Evolutionary conservation across 2,797 vertebrate genomes (phyloP).

Genomic region (Apogon hyalosoma): DNA sequence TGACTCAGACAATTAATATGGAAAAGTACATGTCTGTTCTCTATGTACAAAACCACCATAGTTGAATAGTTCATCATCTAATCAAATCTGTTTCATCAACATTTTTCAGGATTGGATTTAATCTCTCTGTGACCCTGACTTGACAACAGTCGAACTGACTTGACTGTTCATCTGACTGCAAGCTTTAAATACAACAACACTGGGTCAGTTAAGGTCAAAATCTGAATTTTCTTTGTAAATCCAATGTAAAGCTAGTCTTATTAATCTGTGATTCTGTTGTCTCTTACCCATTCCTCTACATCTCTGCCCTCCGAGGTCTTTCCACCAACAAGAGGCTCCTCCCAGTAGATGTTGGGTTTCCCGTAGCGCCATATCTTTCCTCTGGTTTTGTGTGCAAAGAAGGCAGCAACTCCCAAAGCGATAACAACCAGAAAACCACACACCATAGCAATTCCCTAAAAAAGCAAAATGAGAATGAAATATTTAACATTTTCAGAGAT

Average conservation of each 20-base stretch:
- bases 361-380: slow-evolving; percentile 91
- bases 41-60: not conserved
- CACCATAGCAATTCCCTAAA: slow-evolving; percentile 89
- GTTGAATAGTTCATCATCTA: slow-evolving; percentile 45
- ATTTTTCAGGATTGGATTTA: slow-evolving; percentile 56
- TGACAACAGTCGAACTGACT: too few species aligned
- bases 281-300: slow-evolving; percentile 92
- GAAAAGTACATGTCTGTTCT: slow-evolving; percentile 11
- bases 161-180: slow-evolving; percentile 33
- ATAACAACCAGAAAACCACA: slow-evolving; percentile 90
- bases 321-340: slow-evolving; percentile 72
- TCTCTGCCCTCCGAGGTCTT: slow-evolving; percentile 85
- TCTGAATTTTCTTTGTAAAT: slow-evolving; percentile 52
- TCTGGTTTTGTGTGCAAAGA: slow-evolving; percentile 87
- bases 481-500: slow-evolving; percentile 33
- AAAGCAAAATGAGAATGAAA: slow-evolving; percentile 25
- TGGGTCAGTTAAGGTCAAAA: slow-evolving; percentile 48
- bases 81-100: slow-evolving; percentile 60
- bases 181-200: slow-evolving; percentile 32
- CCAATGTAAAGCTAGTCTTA: slow-evolving; percentile 45
- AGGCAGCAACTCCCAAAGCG: slow-evolving; percentile 84
- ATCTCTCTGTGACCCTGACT: slow-evolving; percentile 42
- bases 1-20: slow-evolving; percentile 3
- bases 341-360: slow-evolving; percentile 90
- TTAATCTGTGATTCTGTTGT: slow-evolving; percentile 30